Base-by-base conservation (phyloP, 2,888 invertebrate genomes). In the Apamea monoglypha region DNA sequence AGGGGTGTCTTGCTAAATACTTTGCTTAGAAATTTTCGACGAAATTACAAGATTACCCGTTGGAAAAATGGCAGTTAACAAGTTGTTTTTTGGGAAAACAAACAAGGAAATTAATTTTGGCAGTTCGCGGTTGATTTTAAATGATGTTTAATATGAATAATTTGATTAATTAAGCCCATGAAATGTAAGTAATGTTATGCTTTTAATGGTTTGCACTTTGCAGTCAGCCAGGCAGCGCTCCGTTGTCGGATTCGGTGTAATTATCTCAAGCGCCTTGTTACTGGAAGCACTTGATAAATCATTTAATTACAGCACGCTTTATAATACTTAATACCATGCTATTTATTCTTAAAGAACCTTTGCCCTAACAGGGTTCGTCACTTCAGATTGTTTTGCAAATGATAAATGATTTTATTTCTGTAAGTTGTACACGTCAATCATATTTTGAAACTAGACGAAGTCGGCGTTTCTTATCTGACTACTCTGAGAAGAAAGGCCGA, bases 1-100 rank as follows among this genome's bases (percentile, higher is more conserved):
- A 50, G 82, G 76, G 78, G 16, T 66, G 59, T 74, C 44, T 50
- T 76, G 59, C 66, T 73, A 69, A 86, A 83, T 73, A 87, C 73
- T 79, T 80, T 61, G 36, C 80, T 82, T 87, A 83, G 69, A 84
- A 80, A 77, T 72, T 82, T 77, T 69, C 59, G n/a, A 61, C 72
- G 47, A 81, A 81, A 68, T 83, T 78, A 79, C 75, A 61, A 81
- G 80, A 78, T 73, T 40, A 50, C 8, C 50, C 68, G 67, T 73
- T 67, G 40, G 47, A 74, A 80, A 67, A 73, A 79, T 74, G 69
- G 18, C 44, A 56, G 40, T 67, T 61, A 44, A 59, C 16, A 25
- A 36, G 29, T 76, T 53, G 25, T 73, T 78, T 73, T 82, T 66
- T 68, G 18, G n/a, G 21, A 25, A 78, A 69, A 73, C 25, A 69